A percentile compares a stretch with the other conserved stretches of the same genome.
phyloP scores from a whole-genome alignment of 2,888 invertebrate species.

The Biston betularia region DNA sequence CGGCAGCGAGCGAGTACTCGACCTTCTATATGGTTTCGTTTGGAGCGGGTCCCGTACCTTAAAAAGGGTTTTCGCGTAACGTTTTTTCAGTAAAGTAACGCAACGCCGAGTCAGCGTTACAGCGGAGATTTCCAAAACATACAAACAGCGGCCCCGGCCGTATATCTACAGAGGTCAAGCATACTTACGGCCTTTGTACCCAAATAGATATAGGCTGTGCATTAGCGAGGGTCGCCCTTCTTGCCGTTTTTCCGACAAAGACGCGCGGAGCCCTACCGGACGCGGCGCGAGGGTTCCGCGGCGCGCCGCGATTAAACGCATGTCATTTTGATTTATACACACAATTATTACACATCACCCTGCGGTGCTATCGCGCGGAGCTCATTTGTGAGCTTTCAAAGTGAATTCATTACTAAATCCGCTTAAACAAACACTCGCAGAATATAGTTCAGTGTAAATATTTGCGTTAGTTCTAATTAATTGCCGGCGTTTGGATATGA shows the following conservation, averaged over 20 bases:
- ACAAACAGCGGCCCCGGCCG: conserved; percentile 55
- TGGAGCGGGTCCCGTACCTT: conserved; percentile 21
- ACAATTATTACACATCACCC: conserved; percentile 67
- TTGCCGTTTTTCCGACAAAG: conserved; percentile 64
- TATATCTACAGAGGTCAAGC: conserved; percentile 74
- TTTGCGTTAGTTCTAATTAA: conserved; percentile 53
- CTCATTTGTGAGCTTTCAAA: conserved; percentile 52
- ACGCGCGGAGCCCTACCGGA: conserved; percentile 61
- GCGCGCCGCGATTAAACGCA: conserved; percentile 72
- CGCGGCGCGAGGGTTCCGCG: conserved; percentile 64
- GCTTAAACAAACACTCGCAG: conserved; percentile 55
- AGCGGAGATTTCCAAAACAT: conserved; percentile 53
- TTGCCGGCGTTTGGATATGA: conserved; percentile 45
- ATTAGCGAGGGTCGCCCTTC: conserved; percentile 78
- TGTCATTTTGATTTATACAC: conserved; percentile 81
- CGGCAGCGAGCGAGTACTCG: neutral
- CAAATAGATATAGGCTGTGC: conserved; percentile 79
- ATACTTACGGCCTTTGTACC: conserved; percentile 73
- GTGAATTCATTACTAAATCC: conserved; percentile 54
- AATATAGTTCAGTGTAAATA: conserved; percentile 52
- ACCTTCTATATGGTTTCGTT: conserved; percentile 11
- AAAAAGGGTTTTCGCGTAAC: conserved; percentile 40
- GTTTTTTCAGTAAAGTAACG: conserved; percentile 48
- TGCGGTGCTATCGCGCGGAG: conserved; percentile 34
- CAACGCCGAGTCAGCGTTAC: conserved; percentile 52